Evolutionary conservation across 2,797 vertebrate genomes (phyloP).

Genomic region (Intellagama lesueurii): DNA sequence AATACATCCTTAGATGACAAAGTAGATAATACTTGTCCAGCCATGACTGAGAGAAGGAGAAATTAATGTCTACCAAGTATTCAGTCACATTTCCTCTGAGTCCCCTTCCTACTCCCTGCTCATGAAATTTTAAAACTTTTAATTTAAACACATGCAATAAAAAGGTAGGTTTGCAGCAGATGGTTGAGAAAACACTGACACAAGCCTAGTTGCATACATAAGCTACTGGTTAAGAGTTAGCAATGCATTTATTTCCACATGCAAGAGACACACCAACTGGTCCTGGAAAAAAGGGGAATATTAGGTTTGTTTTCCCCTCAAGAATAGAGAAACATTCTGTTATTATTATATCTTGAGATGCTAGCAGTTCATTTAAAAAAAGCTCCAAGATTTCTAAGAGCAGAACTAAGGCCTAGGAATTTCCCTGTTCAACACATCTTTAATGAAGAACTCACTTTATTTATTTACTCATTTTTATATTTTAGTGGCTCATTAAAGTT

Average conservation of each 20-base stretch:
- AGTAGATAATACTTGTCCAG: not conserved
- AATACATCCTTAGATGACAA: not conserved
- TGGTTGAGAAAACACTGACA: not conserved
- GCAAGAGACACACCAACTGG: not conserved
- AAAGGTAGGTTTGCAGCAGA: not conserved
- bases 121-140: slow-evolving; percentile 15
- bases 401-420: not conserved
- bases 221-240: not conserved
- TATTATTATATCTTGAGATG: not conserved
- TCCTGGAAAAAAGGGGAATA: not conserved
- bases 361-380: not conserved
- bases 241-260: not conserved
- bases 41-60: not conserved
- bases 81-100: rapidly evolving
- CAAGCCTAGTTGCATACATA: not conserved
- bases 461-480: no score
- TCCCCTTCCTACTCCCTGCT: not conserved
- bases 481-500: no score
- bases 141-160: not conserved
- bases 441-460: no score
- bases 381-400: not conserved
- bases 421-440: not conserved
- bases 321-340: not conserved
- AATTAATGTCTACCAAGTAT: rapidly evolving
- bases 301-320: not conserved